Conservation (phyloP, 2,797 vertebrate genomes). For the Brachymystax lenok region DNA sequence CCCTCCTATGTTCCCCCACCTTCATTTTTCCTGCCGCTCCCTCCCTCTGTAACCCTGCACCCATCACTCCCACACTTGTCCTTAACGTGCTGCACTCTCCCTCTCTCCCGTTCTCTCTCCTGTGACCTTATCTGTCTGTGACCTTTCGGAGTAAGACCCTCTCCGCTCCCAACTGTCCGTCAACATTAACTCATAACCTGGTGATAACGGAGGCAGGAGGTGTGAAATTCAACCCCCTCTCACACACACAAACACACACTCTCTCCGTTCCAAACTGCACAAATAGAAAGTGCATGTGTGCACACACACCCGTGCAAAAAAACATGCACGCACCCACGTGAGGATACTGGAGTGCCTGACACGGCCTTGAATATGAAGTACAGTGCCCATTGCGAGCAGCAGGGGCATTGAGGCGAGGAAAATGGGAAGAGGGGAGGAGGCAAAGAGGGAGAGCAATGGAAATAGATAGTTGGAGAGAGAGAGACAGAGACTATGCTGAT, state of each 20-base stretch:
- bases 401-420: constrained; percentile 53
- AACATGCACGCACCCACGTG: constrained; percentile 15
- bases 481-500: constrained; percentile 26
- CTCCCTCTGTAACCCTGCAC: background rate
- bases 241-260: constrained; percentile 1
- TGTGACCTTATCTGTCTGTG: constrained; percentile 39
- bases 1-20: background rate
- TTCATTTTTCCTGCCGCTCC: background rate
- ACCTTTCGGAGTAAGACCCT: constrained; percentile 43
- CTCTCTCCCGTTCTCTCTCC: background rate
- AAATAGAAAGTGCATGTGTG: background rate
- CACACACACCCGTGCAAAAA: constrained; percentile 1
- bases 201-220: constrained; percentile 51
- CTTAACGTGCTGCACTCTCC: background rate
- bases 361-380: constrained; percentile 69
- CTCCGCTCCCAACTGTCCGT: constrained; percentile 58
- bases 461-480: background rate
- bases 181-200: constrained; percentile 53
- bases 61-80: background rate
- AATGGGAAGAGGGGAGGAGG: constrained; percentile 35
- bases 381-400: constrained; percentile 51
- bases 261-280: constrained; percentile 15
- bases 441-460: constrained; percentile 18
- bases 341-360: constrained; percentile 41
- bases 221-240: constrained; percentile 62